Conservation (phyloP, 1,140 invertebrate species). For the Drosophila paulistorum region DNA sequence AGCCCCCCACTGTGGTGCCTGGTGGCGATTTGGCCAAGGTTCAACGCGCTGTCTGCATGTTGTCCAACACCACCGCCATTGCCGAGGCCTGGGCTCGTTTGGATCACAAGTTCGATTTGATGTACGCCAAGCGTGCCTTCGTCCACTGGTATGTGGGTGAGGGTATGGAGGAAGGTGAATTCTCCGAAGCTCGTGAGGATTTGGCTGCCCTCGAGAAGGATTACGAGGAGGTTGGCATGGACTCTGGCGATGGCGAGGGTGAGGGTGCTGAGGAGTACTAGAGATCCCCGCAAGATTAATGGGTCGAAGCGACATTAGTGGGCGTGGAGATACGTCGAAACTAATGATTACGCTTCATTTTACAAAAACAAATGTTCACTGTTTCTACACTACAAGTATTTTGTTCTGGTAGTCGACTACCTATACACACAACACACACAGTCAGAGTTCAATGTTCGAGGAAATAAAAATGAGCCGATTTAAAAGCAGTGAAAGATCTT, state of each 20-base stretch:
- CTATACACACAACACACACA: slow-evolving; percentile 36
- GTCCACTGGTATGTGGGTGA: slow-evolving; percentile 94
- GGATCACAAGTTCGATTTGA: slow-evolving; percentile 93
- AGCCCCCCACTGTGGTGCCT: slow-evolving; percentile 92
- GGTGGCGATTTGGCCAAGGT: slow-evolving; percentile 91
- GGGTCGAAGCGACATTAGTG: slow-evolving; percentile 54
- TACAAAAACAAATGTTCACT: slow-evolving; percentile 18
- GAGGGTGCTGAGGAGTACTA: slow-evolving; percentile 89
- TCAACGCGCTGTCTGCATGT: slow-evolving; percentile 90
- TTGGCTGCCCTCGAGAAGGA: slow-evolving; percentile 93
- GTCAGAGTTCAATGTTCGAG: no score
- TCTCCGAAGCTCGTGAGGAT: slow-evolving; percentile 94
- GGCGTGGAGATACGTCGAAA: slow-evolving; percentile 54
- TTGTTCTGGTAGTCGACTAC: slow-evolving; percentile 43
- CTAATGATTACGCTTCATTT: slow-evolving; percentile 50
- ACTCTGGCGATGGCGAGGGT: slow-evolving; percentile 89
- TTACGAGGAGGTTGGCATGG: slow-evolving; percentile 92
- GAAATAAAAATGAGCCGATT: slow-evolving; percentile 61
- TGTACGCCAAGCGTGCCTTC: slow-evolving; percentile 93
- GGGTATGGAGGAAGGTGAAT: slow-evolving; percentile 94
- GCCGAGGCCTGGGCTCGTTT: slow-evolving; percentile 91
- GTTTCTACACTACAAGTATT: slow-evolving; percentile 49
- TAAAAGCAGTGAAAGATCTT: slow-evolving; percentile 55
- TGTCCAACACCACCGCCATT: slow-evolving; percentile 93
- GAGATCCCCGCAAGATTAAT: slow-evolving; percentile 45